phyloP scores from a whole-genome alignment of 2,888 invertebrate species.

The Protonemura montana region DNA sequence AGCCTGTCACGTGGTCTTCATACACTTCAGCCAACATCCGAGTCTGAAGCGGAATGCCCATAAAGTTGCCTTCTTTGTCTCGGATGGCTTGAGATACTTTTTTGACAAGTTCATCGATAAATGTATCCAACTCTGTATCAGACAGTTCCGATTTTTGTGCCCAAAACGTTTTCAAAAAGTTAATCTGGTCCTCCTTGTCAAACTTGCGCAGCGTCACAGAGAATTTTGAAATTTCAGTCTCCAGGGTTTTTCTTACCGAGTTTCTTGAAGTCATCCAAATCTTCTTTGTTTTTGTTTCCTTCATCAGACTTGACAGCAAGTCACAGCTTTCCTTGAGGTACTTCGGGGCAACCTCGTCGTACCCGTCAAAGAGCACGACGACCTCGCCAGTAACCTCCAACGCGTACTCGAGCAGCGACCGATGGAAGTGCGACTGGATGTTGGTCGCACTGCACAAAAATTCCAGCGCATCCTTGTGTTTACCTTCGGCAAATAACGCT shows the following conservation, averaged over 20 bases:
- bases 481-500: neutral
- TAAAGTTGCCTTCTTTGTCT: neutral
- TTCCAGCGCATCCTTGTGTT: neutral
- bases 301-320: neutral
- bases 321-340: neutral
- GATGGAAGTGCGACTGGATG: neutral
- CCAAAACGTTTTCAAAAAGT: neutral
- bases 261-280: neutral
- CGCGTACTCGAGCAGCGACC: neutral
- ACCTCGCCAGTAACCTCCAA: neutral
- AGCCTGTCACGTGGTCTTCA: conserved; percentile 8
- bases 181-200: neutral
- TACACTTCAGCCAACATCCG: too few relatives aligned
- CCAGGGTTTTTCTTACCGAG: neutral
- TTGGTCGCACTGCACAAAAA: neutral
- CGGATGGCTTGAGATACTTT: neutral
- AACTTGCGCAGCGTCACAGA: neutral
- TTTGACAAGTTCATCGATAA: neutral
- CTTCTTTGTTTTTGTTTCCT: neutral
- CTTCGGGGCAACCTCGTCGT: neutral
- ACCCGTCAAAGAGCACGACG: neutral
- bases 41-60: too few relatives aligned
- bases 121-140: neutral
- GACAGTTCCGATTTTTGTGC: neutral
- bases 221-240: neutral